These are phyloP conservation scores for Epinephelus coioides DNA, from an alignment of 2,797 vertebrate species.

Conservation along the genomic window DNA sequence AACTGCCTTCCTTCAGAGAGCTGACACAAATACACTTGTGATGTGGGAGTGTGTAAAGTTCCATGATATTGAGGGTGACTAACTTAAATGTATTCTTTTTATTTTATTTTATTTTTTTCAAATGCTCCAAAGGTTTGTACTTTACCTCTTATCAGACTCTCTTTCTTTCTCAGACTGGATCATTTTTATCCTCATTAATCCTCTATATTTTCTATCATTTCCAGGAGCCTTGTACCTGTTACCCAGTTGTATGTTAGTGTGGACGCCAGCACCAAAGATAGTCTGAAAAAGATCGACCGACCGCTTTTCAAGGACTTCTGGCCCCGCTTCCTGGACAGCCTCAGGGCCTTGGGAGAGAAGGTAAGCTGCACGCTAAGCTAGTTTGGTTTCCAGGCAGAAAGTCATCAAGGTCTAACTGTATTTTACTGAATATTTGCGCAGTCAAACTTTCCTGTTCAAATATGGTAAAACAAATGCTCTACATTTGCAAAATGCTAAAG, in stretches of 20 bases:
- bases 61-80: neutral
- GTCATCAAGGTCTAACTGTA: neutral
- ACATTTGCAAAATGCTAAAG: neutral
- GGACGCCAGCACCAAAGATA: slow-evolving; percentile 95
- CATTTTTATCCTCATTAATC: neutral
- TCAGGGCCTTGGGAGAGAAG: slow-evolving; percentile 94
- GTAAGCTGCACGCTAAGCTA: slow-evolving; percentile 73
- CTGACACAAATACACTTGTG: neutral
- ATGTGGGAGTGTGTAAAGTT: neutral
- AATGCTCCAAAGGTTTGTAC: neutral
- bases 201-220: neutral
- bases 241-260: slow-evolving; percentile 97
- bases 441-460: neutral
- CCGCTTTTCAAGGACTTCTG: slow-evolving; percentile 99
- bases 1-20: neutral
- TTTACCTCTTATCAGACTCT: neutral
- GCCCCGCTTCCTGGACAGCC: slow-evolving; percentile 93
- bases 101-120: neutral
- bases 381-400: neutral
- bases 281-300: slow-evolving; percentile 94
- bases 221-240: slow-evolving; percentile 92
- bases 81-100: neutral
- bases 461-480: neutral
- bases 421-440: too few species aligned
- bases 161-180: neutral